A percentile compares a stretch with the other conserved stretches of the same genome.
Conservation (phyloP, 2,113 vertebrate species). For the Myiozetetes cayanensis region DNA sequence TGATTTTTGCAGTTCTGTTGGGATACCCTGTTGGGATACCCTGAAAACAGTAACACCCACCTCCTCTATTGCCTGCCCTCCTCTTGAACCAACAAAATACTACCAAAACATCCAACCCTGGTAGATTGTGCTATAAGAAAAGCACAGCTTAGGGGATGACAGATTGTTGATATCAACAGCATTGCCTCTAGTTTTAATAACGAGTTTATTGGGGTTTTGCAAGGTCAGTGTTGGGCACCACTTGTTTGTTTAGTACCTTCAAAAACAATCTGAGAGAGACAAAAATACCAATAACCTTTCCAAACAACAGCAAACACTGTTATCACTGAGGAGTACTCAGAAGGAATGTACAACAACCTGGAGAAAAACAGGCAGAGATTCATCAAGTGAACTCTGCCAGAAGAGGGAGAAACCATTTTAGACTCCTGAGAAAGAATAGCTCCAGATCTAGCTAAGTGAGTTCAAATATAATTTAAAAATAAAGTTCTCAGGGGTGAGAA, state of each 20-base stretch:
- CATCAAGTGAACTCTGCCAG: neutral
- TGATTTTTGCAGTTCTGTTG: neutral
- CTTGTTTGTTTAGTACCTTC: neutral
- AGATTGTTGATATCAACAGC: neutral
- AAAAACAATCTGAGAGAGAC: neutral
- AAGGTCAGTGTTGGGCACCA: neutral
- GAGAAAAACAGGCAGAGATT: neutral
- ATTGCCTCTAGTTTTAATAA: neutral
- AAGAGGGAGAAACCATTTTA: neutral
- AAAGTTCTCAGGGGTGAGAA: neutral
- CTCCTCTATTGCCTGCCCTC: too few relatives aligned
- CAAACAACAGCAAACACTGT: neutral
- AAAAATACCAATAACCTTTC: neutral
- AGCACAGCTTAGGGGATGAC: neutral
- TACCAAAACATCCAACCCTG: neutral
- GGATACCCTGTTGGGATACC: neutral
- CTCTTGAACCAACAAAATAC: neutral
- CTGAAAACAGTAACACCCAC: neutral
- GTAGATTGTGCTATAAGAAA: neutral
- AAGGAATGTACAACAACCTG: neutral
- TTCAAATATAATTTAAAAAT: neutral
- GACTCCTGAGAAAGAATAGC: neutral
- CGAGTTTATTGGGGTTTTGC: neutral
- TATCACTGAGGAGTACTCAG: neutral
- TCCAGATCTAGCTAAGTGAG: neutral